phyloP scores from a whole-genome alignment of 2,888 invertebrate genomes.

The Habroteleia sp. region DNA sequence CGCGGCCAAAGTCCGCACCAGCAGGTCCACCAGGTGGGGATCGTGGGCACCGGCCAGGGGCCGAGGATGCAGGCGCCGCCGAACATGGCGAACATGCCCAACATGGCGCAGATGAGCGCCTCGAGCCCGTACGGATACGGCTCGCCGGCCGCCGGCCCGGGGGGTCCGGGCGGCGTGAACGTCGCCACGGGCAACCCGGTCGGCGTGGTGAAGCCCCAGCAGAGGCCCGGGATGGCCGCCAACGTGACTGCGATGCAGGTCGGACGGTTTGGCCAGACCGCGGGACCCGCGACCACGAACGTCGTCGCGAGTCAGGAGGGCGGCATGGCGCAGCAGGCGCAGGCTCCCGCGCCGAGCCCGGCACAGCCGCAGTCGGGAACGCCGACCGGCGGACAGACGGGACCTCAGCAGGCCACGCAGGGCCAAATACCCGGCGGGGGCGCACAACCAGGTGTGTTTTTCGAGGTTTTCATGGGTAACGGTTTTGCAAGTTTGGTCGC shows the following conservation, averaged over 20 bases:
- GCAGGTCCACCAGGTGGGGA: constrained; percentile 80
- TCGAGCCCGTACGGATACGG: constrained; percentile 80
- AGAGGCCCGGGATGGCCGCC: constrained; percentile 79
- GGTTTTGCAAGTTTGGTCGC: too few relatives aligned
- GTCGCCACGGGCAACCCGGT: constrained; percentile 75
- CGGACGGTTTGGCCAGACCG: constrained; percentile 79
- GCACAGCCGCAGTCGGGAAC: constrained; percentile 90
- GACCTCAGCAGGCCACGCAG: constrained; percentile 83
- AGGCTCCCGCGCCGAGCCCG: constrained; percentile 89
- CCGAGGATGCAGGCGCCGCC: constrained; percentile 85
- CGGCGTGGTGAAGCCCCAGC: constrained; percentile 83
- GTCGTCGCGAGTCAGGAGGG: constrained; percentile 84
- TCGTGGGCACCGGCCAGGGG: constrained; percentile 83
- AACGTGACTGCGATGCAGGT: constrained; percentile 80
- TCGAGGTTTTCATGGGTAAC: too few relatives aligned
- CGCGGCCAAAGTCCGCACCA: constrained; percentile 81
- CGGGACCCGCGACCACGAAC: constrained; percentile 82
- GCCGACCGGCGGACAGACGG: constrained; percentile 84
- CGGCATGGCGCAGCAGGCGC: constrained; percentile 87
- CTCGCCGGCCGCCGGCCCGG: constrained; percentile 74
- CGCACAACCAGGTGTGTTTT: constrained; percentile 76
- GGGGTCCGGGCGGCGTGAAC: constrained; percentile 70
- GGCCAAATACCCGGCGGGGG: constrained; percentile 81
- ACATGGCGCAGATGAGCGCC: constrained; percentile 79
- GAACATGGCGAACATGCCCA: constrained; percentile 81